Conservation (phyloP, 2,113 vertebrate species). For the Romanogobio albipinnatus region DNA sequence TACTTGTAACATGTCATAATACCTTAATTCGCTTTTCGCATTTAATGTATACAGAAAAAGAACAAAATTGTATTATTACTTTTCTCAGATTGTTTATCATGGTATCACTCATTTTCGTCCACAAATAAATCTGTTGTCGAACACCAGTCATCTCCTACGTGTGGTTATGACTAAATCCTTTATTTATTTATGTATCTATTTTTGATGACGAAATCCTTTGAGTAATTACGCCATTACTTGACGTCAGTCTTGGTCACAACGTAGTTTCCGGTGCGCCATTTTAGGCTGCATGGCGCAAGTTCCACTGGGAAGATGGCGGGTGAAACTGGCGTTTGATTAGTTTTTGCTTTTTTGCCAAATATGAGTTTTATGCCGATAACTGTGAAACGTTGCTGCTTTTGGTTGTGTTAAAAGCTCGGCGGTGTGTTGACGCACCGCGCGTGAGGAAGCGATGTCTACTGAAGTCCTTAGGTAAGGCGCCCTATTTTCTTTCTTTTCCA, state of each 20-base stretch:
- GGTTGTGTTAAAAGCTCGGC: background rate
- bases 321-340: background rate
- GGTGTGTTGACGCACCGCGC: background rate
- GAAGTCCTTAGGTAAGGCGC: constrained; percentile 55
- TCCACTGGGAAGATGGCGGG: constrained; percentile 59
- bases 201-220: background rate
- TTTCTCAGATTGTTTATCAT: background rate
- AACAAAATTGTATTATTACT: background rate
- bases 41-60: background rate
- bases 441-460: constrained; percentile 51
- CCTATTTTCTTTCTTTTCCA: background rate
- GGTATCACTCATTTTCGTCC: background rate
- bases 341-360: background rate
- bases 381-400: background rate
- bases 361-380: background rate
- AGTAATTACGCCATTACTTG: background rate
- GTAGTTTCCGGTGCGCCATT: constrained; percentile 54
- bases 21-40: background rate
- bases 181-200: too few relatives aligned
- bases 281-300: constrained; percentile 46
- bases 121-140: background rate
- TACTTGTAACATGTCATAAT: background rate
- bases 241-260: constrained; percentile 24
- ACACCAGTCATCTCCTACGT: background rate
- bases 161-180: background rate